These are phyloP conservation scores for Morinoia aosen DNA, from an alignment of 2,888 invertebrate genomes.

Conservation along the genomic window DNA sequence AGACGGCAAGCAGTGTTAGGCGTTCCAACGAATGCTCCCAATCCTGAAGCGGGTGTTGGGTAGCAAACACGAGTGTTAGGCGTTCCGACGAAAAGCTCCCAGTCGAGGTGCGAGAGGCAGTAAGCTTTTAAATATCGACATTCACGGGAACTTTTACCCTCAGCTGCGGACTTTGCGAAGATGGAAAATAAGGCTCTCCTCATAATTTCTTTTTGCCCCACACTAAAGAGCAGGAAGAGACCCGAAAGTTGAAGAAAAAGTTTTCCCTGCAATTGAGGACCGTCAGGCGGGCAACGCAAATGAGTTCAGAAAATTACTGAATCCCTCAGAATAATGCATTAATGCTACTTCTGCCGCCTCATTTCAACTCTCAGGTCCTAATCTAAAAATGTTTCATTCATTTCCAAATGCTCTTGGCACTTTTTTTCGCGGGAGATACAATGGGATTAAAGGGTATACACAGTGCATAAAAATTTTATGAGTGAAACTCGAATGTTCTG, in stretches of 20 bases:
- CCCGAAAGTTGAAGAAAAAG: conserved; percentile 1
- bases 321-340: neutral
- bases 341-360: neutral
- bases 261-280: neutral
- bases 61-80: neutral
- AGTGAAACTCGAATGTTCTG: neutral
- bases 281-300: neutral
- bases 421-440: neutral
- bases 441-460: neutral
- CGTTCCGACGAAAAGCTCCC: neutral
- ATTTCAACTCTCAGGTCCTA: neutral
- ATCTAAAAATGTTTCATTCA: neutral
- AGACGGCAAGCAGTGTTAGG: too few relatives aligned
- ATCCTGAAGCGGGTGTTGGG: neutral
- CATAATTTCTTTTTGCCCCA: neutral
- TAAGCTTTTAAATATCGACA: neutral
- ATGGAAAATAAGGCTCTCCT: neutral
- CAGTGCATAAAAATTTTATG: neutral
- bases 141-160: neutral
- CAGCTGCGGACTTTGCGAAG: neutral
- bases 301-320: neutral
- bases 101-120: neutral
- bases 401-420: neutral
- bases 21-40: too few relatives aligned
- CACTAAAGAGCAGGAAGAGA: neutral